phyloP scores from a whole-genome alignment of 2,113 vertebrate genomes.

The Petroica traversi region DNA sequence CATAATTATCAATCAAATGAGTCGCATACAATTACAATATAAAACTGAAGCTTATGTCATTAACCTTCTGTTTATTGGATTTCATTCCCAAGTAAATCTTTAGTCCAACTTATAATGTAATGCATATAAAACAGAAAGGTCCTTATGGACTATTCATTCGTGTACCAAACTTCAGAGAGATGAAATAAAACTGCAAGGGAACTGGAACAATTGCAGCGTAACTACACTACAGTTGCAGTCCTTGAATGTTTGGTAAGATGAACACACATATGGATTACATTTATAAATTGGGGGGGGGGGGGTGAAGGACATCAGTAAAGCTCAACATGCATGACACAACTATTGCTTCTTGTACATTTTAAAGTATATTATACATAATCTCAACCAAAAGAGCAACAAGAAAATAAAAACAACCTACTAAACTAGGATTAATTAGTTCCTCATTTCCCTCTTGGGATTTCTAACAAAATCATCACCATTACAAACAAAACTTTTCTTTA shows the following conservation, averaged over 20 bases:
- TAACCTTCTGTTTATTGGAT: background rate
- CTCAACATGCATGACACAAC: background rate
- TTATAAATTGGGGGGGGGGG: background rate
- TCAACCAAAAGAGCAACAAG: background rate
- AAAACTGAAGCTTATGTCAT: background rate
- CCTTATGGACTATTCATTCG: background rate
- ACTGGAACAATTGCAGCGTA: background rate
- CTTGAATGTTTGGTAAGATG: background rate
- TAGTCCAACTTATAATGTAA: background rate
- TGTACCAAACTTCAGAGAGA: background rate
- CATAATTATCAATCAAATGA: background rate
- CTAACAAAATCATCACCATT: background rate
- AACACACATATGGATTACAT: background rate
- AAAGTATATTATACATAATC: background rate
- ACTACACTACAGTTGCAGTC: background rate
- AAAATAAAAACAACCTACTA: background rate
- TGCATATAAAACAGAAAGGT: background rate
- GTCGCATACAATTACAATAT: background rate
- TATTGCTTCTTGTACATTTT: background rate
- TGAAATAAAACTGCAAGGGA: background rate
- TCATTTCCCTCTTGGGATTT: background rate
- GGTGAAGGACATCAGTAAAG: background rate
- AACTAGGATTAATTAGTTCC: background rate
- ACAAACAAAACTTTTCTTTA: background rate
- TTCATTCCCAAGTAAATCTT: background rate